These are phyloP conservation scores for Limnephilus auricula DNA, from an alignment of 2,888 invertebrate species.

Conservation along the genomic window DNA sequence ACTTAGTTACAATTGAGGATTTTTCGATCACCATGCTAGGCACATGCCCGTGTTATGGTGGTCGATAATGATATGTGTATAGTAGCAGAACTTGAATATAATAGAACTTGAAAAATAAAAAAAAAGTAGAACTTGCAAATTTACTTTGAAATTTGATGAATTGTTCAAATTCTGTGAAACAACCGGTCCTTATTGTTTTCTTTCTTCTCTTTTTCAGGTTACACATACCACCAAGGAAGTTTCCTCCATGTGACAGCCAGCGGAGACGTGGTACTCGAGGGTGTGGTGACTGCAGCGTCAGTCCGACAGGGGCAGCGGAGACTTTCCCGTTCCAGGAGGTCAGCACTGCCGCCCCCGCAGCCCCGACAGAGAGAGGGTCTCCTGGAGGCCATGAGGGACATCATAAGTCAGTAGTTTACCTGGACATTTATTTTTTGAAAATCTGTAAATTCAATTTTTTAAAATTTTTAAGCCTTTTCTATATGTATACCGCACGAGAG, in stretches of 20 bases:
- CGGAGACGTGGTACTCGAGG: constrained; percentile 81
- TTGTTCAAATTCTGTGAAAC: too few species aligned
- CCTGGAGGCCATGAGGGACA: constrained; percentile 80
- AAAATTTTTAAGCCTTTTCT: too few species aligned
- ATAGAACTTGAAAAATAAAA: too few species aligned
- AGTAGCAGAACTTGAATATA: too few species aligned
- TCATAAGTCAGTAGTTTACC: constrained; percentile 73
- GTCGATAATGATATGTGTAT: too few species aligned
- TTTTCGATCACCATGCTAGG: too few species aligned
- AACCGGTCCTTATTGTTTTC: neutral
- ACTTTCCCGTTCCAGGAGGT: constrained; percentile 72
- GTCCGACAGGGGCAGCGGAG: constrained; percentile 73
- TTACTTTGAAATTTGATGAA: too few species aligned
- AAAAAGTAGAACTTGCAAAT: too few species aligned
- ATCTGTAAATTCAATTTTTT: neutral
- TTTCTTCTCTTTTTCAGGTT: constrained; percentile 71
- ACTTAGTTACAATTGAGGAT: too few species aligned
- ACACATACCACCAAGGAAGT: constrained; percentile 85
- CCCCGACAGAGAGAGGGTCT: constrained; percentile 77
- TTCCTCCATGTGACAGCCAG: constrained; percentile 81
- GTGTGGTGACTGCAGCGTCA: constrained; percentile 72
- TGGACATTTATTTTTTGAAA: neutral
- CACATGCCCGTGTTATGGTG: too few species aligned
- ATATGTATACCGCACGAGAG: too few species aligned
- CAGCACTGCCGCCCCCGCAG: constrained; percentile 68